Conservation (phyloP, 2,113 vertebrate species). For the Semnornis frantzii region DNA sequence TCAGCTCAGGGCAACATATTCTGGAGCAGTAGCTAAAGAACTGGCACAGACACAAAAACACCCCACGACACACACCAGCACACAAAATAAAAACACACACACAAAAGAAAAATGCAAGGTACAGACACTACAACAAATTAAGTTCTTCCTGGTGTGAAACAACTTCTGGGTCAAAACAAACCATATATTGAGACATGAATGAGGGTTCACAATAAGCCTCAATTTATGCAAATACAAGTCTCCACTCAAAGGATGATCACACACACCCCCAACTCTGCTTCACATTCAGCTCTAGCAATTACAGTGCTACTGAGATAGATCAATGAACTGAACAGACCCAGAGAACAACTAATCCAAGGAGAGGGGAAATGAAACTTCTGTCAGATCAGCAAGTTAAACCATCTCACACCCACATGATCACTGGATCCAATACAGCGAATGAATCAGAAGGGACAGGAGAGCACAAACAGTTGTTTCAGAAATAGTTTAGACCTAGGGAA, state of each 20-base stretch:
- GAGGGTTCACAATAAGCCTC: neutral
- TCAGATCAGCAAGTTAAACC: neutral
- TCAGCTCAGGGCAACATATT: neutral
- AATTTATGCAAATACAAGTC: neutral
- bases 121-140: neutral
- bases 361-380: neutral
- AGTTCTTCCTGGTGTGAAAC: neutral
- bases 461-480: neutral
- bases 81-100: neutral
- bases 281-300: neutral
- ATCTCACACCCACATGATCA: neutral
- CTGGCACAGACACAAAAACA: too few species aligned
- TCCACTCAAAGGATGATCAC: neutral
- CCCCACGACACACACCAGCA: too few species aligned
- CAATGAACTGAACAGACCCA: neutral
- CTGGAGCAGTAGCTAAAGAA: neutral
- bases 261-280: neutral
- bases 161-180: neutral
- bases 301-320: neutral
- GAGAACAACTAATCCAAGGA: neutral
- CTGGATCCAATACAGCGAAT: neutral
- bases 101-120: neutral
- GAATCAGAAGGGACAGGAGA: neutral
- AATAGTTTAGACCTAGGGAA: neutral
- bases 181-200: neutral